phyloP scores from a whole-genome alignment of 1,140 invertebrate genomes.

The Drosophila kohkoa region DNA sequence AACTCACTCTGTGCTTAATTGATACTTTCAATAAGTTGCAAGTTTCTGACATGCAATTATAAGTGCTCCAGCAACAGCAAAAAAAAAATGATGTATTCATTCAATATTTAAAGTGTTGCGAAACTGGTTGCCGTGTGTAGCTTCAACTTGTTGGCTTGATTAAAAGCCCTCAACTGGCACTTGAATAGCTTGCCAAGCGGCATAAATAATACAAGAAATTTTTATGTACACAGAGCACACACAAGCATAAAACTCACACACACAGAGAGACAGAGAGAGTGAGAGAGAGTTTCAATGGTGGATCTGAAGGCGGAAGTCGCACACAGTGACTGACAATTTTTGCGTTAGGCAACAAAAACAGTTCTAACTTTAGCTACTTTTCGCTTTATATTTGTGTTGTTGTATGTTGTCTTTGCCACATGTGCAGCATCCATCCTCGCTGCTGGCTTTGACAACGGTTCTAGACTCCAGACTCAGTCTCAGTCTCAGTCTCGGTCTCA shows the following conservation, averaged over 20 bases:
- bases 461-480: neutral
- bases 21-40: conserved; percentile 20
- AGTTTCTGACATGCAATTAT: conserved; percentile 36
- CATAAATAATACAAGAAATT: conserved; percentile 48
- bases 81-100: neutral
- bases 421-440: conserved; percentile 40
- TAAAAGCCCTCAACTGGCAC: conserved; percentile 47
- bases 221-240: conserved; percentile 29
- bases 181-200: conserved; percentile 36
- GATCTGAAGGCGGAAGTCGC: conserved; percentile 65
- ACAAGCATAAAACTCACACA: conserved; percentile 2
- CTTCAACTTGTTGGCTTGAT: conserved; percentile 41
- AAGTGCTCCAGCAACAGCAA: neutral
- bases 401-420: conserved; percentile 58
- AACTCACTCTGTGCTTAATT: conserved; percentile 25
- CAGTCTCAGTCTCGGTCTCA: conserved; percentile 4
- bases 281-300: conserved; percentile 18
- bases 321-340: conserved; percentile 76
- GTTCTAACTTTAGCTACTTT: conserved; percentile 31
- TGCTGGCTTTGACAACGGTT: conserved; percentile 36
- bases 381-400: neutral
- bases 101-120: neutral
- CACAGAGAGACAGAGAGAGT: conserved; percentile 8
- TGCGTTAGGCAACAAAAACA: conserved; percentile 69
- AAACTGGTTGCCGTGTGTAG: conserved; percentile 3